Conservation (phyloP, 2,797 vertebrate species). For the Rachycentron canadum region DNA sequence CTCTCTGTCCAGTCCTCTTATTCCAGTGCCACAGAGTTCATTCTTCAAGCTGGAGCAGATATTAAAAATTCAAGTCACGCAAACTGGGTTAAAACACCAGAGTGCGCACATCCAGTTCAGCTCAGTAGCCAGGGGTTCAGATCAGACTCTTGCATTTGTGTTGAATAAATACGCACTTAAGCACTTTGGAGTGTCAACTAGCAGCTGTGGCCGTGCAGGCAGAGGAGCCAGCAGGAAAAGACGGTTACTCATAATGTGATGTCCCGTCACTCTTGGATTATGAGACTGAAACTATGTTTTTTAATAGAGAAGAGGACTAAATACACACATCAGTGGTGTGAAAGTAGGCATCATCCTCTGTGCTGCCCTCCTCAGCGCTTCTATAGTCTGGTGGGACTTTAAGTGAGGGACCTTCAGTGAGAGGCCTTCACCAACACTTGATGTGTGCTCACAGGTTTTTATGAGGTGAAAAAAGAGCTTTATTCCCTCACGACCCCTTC, state of each 20-base stretch:
- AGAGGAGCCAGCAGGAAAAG: conserved; percentile 50
- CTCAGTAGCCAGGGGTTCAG: conserved; percentile 48
- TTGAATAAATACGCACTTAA: conserved; percentile 60
- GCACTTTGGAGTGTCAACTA: conserved; percentile 53
- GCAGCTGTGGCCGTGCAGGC: conserved; percentile 38
- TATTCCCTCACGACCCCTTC: conserved; percentile 63
- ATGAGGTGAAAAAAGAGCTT: conserved; percentile 83
- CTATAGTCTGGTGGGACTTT: conserved; percentile 44
- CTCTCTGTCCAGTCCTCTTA: conserved; percentile 9
- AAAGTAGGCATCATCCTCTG: conserved; percentile 18
- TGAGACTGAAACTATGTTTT: conserved; percentile 31
- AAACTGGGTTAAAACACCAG: conserved; percentile 80
- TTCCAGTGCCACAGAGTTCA: conserved; percentile 44
- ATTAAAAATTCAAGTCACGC: conserved; percentile 79
- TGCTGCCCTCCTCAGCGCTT: conserved; percentile 41
- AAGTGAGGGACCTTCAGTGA: conserved; percentile 42
- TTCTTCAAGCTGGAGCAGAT: conserved; percentile 69
- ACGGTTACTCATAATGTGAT: conserved; percentile 9
- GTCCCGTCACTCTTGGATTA: conserved; percentile 16
- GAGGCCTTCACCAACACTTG: conserved; percentile 54
- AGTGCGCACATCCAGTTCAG: conserved; percentile 68
- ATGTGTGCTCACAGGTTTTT: conserved; percentile 74
- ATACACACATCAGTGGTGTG: conserved; percentile 3
- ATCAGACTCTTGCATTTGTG: conserved; percentile 54
- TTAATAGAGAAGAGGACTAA: conserved; percentile 7